Evolutionary conservation across 2,888 invertebrate species (phyloP), one percentile per base, ranked within the genome.

Genomic region (Andrena haemorrhoa): DNA sequence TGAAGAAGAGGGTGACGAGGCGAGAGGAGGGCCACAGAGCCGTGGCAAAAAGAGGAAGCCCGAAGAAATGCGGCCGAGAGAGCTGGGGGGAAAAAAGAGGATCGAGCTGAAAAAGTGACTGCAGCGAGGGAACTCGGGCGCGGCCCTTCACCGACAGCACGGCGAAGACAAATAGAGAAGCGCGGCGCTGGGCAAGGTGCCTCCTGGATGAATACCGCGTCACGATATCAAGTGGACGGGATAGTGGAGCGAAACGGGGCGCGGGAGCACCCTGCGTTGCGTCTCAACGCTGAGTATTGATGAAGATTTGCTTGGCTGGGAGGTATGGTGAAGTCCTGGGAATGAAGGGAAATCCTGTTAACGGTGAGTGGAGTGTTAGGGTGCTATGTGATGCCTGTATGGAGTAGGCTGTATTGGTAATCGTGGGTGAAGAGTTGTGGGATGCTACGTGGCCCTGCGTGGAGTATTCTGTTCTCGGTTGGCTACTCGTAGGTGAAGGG

Each of bases 11-110:
- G 82, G 74, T 86, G 85, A 78, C 86, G 85, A 78, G 83, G 86
- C 85, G 87, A 82, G 86, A 88, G 87, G 76, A 82, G 82, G 79
- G 76, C 31, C 65, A 68, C 16, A 66, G 51, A 60, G 64, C 41
- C 61, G 53, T 41, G 82, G 79, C 72, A 87, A 88, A 89, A 87
- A 86, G 86, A 89, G 86, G 88, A 89, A 83, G 86, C 86, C 72
- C 65, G 60, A 64, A 80, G 84, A 85, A 86, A 82, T 77, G 82
- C 79, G 76, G 65, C 68, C 79, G 80, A 53, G 70, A 73, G 83
- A 61, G 73, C 49, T 72, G 41, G 61, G 56, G 56, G 29, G 56
- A 75, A 80, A 71, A 82, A 75, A 72, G 66, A 58, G 35, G 63
- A 79, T 29, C 61, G 81, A 63, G 73, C 49, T 76, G 77, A 84